Base-by-base conservation (phyloP, 2,888 invertebrate genomes). In the Odontomyia ornata region DNA sequence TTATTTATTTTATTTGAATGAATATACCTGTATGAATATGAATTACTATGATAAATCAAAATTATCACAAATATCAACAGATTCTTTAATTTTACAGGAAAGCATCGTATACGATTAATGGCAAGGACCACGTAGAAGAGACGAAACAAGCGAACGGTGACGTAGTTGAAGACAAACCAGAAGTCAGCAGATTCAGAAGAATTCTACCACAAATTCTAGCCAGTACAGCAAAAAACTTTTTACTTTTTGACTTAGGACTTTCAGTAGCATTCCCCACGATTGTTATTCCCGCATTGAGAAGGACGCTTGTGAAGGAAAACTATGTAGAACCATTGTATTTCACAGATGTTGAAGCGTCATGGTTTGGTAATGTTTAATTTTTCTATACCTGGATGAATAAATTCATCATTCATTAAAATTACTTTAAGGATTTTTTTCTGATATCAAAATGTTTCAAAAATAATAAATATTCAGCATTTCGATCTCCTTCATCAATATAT, bases 211-310 rank as follows among this genome's bases (percentile, higher is more conserved):
- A 81, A 89, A 86, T 89, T 4, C 75, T 89, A 81, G 90, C 90
- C 83, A 89, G 89, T 77, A 84, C 89, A 13, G 89, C 90, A 1
- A 84, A 90, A 80, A 89, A 90, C 82, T 85, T 89, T 77, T 83
- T 90, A 27, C 84, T 90, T 60, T 84, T 90, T 60, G 90, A 90
- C 27, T 84, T 90, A 52, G 90, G 90, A 15, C 86, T 90, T 88
- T 89, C 90, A 23, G 85, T 89, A 79, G 89, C 88, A 79, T 90
- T 90, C 82, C 89, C 90, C 5, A 90, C 90, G 0, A 89, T 90
- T 85, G 89, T 90, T 25, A 85, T 90, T 67, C 89, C 90, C 7
- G 89, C 89, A 1, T 87, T 90, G 0, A 83, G 89, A 52, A 86
- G 88, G 9, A 88, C 89, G 1, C 87, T 88, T 72, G 36, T 62